phyloP scores from a whole-genome alignment of 2,888 invertebrate genomes.

The Epinotia demarniana region DNA sequence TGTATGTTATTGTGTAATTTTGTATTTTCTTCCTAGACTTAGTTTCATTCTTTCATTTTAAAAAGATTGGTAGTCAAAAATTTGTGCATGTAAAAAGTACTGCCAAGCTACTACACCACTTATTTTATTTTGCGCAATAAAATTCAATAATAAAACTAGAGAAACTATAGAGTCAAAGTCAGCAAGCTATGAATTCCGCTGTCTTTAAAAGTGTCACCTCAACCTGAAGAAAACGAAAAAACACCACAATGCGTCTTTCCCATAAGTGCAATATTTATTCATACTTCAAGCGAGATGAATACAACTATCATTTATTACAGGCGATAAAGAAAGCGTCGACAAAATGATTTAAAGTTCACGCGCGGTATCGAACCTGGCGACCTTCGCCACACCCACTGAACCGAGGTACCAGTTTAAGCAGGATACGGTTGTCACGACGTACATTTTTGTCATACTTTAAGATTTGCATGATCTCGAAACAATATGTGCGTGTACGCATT shows the following conservation, averaged over 20 bases:
- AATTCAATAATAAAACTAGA: neutral
- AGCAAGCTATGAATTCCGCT: neutral
- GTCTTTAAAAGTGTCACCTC: neutral
- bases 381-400: slow-evolving; percentile 76
- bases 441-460: slow-evolving; percentile 60
- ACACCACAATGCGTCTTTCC: slow-evolving; percentile 42
- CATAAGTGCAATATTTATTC: slow-evolving; percentile 45
- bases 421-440: slow-evolving; percentile 68
- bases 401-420: slow-evolving; percentile 61
- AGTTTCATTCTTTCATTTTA: too few relatives aligned
- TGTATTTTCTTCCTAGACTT: too few relatives aligned
- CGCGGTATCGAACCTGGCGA: slow-evolving; percentile 61
- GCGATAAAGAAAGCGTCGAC: slow-evolving; percentile 47
- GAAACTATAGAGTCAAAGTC: neutral
- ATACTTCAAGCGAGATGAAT: slow-evolving; percentile 33
- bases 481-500: neutral
- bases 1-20: too few relatives aligned
- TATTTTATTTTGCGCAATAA: neutral
- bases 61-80: too few relatives aligned
- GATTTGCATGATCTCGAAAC: slow-evolving; percentile 58
- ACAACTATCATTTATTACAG: slow-evolving; percentile 25
- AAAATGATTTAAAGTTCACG: slow-evolving; percentile 54
- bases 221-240: slow-evolving; percentile 22
- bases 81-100: too few relatives aligned
- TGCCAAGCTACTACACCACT: neutral